Conservation (phyloP, 2,797 vertebrate species). For the Erithacus rubecula region DNA sequence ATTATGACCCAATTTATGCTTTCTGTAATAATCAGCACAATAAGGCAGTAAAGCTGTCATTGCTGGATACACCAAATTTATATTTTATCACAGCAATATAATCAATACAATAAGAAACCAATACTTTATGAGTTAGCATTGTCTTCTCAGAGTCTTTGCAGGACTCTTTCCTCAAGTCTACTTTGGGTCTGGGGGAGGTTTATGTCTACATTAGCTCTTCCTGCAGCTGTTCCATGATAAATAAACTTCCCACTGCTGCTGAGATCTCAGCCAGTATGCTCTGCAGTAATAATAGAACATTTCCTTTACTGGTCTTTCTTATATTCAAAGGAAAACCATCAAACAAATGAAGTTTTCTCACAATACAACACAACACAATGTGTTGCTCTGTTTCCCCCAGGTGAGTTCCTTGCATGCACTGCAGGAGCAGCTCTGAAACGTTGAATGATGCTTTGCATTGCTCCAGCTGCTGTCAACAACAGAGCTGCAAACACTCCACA, state of each 20-base stretch:
- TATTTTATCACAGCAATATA: slow-evolving; percentile 64
- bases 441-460: not conserved
- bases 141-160: not conserved
- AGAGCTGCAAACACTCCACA: not conserved
- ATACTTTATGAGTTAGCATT: not conserved
- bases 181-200: not conserved
- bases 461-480: slow-evolving; percentile 10
- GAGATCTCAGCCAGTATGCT: slow-evolving; percentile 13
- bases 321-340: slow-evolving; percentile 7
- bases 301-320: slow-evolving; percentile 23
- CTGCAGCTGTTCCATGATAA: slow-evolving; percentile 6
- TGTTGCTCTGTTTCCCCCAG: not conserved
- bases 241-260: not conserved
- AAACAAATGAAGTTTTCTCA: not conserved
- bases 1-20: slow-evolving; percentile 70
- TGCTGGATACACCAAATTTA: slow-evolving; percentile 62
- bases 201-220: not conserved
- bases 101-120: slow-evolving; percentile 67
- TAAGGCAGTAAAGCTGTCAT: slow-evolving; percentile 59
- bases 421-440: not conserved
- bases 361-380: not conserved
- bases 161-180: not conserved
- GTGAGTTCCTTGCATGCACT: not conserved
- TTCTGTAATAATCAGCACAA: slow-evolving; percentile 74
- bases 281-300: slow-evolving; percentile 19